phyloP scores from a whole-genome alignment of 1,140 invertebrate species.

The Hydropsyche tenuis region DNA sequence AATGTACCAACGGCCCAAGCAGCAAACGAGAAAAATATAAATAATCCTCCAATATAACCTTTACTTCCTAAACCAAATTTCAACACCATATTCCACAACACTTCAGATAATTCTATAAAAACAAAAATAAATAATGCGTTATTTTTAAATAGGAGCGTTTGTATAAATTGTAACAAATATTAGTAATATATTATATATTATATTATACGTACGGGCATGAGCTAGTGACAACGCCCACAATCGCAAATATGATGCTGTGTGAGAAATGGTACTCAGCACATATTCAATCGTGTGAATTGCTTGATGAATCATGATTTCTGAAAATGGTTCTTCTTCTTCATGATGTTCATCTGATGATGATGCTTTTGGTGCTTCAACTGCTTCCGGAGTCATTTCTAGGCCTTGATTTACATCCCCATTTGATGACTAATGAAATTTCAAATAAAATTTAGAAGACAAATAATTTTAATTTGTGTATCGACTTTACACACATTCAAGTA shows the following conservation, averaged over 20 bases:
- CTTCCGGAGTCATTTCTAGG: slow-evolving; percentile 67
- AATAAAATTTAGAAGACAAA: slow-evolving; percentile 9
- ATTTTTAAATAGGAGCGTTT: slow-evolving; percentile 21
- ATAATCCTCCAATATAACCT: slow-evolving; percentile 64
- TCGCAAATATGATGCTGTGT: slow-evolving; percentile 95
- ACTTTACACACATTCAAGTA: neutral
- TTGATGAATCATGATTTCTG: slow-evolving; percentile 91
- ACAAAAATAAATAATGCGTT: too few relatives aligned
- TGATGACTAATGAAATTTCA: slow-evolving; percentile 46
- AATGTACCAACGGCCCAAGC: slow-evolving; percentile 87
- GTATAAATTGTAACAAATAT: neutral
- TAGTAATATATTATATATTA: neutral
- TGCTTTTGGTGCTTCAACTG: slow-evolving; percentile 39
- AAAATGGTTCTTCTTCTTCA: slow-evolving; percentile 75
- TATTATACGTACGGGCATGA: slow-evolving; percentile 80
- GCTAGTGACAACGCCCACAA: slow-evolving; percentile 95
- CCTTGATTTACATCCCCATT: slow-evolving; percentile 71
- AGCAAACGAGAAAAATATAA: slow-evolving; percentile 81
- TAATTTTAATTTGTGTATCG: too few relatives aligned
- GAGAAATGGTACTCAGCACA: slow-evolving; percentile 92
- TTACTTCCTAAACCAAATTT: slow-evolving; percentile 67
- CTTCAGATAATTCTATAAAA: slow-evolving; percentile 85
- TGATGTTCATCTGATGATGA: slow-evolving; percentile 57
- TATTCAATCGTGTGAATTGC: slow-evolving; percentile 97
- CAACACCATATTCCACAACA: slow-evolving; percentile 89